Base-by-base conservation (phyloP, 2,113 vertebrate genomes). In the Phaethon lepturus region DNA sequence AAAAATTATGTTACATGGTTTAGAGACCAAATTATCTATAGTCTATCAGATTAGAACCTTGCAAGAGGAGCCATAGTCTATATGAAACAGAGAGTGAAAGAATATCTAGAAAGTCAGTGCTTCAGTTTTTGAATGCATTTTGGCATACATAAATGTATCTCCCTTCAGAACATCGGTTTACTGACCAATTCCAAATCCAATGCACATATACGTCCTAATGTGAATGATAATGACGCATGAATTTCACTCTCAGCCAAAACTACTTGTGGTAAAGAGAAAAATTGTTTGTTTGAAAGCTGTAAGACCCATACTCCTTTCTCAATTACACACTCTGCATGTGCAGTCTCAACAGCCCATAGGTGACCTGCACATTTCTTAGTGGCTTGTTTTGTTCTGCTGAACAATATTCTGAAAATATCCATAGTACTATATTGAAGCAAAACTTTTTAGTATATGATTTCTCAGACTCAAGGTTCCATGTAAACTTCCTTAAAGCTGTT, bases 331-430 rank as follows among this genome's bases (percentile, higher is more conserved):
- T 79, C 40, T 47, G 55, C 3, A 23, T 8, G 3, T 19, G 18
- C 7, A 20, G 1, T 29, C 6, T 16, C 18, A 67, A 15, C 1
- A 75, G 10, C 4, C 7, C 3, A 11, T 1, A n/a, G 6, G 7
- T 22, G 8, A 47, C 17, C 10, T 10, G 3, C 3, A 6, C 5
- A 45, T 8, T 33, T 29, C 9, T 64, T 25, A n/a, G 15, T 3
- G 92, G 26, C 4, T 35, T 86, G 15, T 38, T 40, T 66, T n/a
- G 3, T 71, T 38, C 40, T 67, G 5, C 7, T 45, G 26, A 94
- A 38, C 9, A 91, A 20, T 3, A 42, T 42, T 56, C 14, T 72
- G 29, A 88, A 38, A 35, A 62, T 17, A 75, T 6, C 4, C 5
- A 17, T 24, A 31, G 8, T 5, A 58, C 11, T 56, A 59, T 66